phyloP scores from a whole-genome alignment of 2,888 invertebrate species.

The Brenthis daphne region DNA sequence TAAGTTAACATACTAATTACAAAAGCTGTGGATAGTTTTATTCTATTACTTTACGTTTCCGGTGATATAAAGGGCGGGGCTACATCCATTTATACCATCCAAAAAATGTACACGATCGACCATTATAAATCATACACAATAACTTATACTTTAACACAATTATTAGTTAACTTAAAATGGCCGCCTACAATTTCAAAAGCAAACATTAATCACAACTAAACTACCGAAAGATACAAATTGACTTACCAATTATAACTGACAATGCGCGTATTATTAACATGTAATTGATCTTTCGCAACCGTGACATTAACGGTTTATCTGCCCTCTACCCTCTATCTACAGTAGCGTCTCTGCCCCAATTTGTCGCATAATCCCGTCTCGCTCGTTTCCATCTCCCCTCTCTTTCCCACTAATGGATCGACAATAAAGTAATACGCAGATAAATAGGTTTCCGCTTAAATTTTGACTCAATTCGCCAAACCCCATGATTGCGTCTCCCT shows the following conservation, averaged over 20 bases:
- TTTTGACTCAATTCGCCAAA: conserved; percentile 76
- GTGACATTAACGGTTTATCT: conserved; percentile 43
- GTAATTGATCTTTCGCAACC: conserved; percentile 61
- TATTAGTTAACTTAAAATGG: conserved; percentile 47
- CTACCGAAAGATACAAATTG: conserved; percentile 50
- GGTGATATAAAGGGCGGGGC: conserved; percentile 1
- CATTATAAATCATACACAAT: conserved; percentile 15
- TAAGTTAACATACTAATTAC: no score
- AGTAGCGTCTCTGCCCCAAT: conserved; percentile 55
- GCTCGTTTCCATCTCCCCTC: conserved; percentile 42
- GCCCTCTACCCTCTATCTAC: background rate
- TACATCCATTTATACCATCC: background rate
- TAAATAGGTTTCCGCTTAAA: conserved; percentile 79
- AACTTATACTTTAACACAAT: conserved; percentile 25
- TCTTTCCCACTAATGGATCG: conserved; percentile 70
- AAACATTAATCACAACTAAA: conserved; percentile 59
- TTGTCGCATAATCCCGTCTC: conserved; percentile 48
- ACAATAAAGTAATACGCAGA: conserved; percentile 81
- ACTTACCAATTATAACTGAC: conserved; percentile 61
- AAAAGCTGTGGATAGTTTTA: background rate
- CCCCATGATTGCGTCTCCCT: conserved; percentile 77
- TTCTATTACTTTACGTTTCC: conserved; percentile 3
- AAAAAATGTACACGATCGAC: background rate
- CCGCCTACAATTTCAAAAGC: conserved; percentile 52
- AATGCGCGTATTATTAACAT: conserved; percentile 59